Percentiles rank a stretch among this genome's conserved stretches.
Conservation (phyloP, 2,113 vertebrate species). For the Melanocharis versteri region DNA sequence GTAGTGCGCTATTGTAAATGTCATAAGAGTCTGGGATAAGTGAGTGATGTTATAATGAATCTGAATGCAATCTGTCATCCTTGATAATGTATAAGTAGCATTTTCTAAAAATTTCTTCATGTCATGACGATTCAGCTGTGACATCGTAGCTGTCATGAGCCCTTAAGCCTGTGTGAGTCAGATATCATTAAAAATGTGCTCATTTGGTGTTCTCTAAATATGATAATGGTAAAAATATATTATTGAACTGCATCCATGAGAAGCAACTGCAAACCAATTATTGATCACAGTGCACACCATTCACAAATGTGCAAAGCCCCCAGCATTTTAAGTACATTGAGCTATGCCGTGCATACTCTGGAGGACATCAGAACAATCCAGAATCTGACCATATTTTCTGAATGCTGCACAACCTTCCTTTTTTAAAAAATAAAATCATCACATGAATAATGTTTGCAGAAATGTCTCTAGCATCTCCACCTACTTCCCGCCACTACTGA, state of each 20-base stretch:
- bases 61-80: not conserved
- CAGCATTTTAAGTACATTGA: not conserved
- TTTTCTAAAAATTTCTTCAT: not conserved
- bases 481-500: not conserved
- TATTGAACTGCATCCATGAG: not conserved
- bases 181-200: not conserved
- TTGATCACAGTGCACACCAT: not conserved
- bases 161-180: not conserved
- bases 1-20: not conserved
- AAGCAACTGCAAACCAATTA: not conserved
- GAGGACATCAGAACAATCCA: not conserved
- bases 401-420: not conserved
- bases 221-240: not conserved
- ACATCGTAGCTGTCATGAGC: not conserved
- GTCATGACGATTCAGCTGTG: not conserved
- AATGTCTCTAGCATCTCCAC: not conserved
- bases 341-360: not conserved
- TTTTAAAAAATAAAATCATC: not conserved
- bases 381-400: not conserved
- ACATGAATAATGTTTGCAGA: not conserved
- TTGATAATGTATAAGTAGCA: not conserved
- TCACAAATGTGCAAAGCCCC: not conserved
- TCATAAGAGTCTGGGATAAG: not conserved
- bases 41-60: not conserved
- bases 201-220: not conserved